Conservation (phyloP, 2,797 vertebrate species). For the Champsocephalus esox region DNA sequence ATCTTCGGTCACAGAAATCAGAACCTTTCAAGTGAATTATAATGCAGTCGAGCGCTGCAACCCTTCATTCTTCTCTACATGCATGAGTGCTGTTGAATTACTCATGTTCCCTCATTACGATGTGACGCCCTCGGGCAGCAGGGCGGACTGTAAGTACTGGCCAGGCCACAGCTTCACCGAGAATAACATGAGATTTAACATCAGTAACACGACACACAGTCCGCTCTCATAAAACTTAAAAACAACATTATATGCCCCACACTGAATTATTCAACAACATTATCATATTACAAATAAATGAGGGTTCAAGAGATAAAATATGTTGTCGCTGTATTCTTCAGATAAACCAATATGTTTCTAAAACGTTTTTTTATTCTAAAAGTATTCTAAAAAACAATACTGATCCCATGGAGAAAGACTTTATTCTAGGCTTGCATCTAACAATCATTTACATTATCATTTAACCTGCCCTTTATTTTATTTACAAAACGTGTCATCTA, state of each 20-base stretch:
- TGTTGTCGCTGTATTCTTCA: background rate
- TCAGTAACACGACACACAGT: background rate
- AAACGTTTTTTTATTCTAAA: background rate
- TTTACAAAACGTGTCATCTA: too few species aligned
- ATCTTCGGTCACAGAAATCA: conserved; percentile 17
- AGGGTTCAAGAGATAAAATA: background rate
- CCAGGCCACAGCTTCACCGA: background rate
- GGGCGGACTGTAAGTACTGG: conserved; percentile 38
- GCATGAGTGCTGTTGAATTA: conserved; percentile 56
- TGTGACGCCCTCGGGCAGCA: conserved; percentile 32
- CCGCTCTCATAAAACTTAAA: background rate
- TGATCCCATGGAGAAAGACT: too few species aligned
- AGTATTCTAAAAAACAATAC: background rate
- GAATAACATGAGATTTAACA: conserved; percentile 20
- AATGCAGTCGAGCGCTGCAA: conserved; percentile 5
- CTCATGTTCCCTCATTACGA: conserved; percentile 44
- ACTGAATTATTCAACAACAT: background rate
- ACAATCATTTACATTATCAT: too few species aligned
- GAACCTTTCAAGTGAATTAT: conserved; percentile 45
- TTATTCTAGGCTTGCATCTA: too few species aligned
- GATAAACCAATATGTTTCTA: background rate
- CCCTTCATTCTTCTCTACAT: conserved; percentile 43
- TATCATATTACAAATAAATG: background rate
- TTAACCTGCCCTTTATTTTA: too few species aligned
- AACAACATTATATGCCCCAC: background rate